These are phyloP conservation scores for Oscheius sp. DNA, from an alignment of 1,140 invertebrate species.

Conservation along the genomic window DNA sequence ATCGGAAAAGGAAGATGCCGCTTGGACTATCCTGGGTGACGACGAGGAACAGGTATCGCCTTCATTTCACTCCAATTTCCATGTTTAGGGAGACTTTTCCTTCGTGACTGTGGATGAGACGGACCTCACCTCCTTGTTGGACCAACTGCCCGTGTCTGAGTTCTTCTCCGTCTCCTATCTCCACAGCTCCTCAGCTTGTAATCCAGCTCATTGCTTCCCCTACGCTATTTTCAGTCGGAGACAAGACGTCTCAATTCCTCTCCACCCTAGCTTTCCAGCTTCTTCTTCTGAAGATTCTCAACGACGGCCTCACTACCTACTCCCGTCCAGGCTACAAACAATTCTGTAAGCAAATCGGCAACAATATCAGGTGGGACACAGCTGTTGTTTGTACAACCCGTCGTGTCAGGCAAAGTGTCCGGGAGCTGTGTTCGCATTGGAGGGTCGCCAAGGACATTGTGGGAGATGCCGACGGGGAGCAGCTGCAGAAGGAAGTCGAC, in stretches of 20 bases:
- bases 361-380: constrained; percentile 17
- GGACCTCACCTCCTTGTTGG: constrained; percentile 26
- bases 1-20: constrained; percentile 24
- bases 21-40: constrained; percentile 29
- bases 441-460: constrained; percentile 17
- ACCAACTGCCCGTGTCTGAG: constrained; percentile 30
- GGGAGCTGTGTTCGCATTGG: constrained; percentile 27
- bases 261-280: constrained; percentile 38
- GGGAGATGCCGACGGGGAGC: neutral
- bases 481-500: constrained; percentile 36
- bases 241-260: constrained; percentile 29
- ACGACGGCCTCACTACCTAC: constrained; percentile 28
- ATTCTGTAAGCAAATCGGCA: constrained; percentile 36
- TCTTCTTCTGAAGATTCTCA: constrained; percentile 31
- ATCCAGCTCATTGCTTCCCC: neutral
- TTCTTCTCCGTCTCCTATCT: constrained; percentile 35
- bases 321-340: constrained; percentile 28
- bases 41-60: constrained; percentile 19
- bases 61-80: neutral
- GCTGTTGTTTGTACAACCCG: neutral
- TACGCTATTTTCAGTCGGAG: constrained; percentile 15
- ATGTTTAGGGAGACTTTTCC: constrained; percentile 15
- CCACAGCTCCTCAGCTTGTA: constrained; percentile 6
- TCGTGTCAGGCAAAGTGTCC: constrained; percentile 26
- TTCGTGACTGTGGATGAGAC: constrained; percentile 24